Percentiles rank a stretch among this genome's conserved stretches.
phyloP scores from a whole-genome alignment of 2,888 invertebrate genomes.

The Drosophila anomalipes region DNA sequence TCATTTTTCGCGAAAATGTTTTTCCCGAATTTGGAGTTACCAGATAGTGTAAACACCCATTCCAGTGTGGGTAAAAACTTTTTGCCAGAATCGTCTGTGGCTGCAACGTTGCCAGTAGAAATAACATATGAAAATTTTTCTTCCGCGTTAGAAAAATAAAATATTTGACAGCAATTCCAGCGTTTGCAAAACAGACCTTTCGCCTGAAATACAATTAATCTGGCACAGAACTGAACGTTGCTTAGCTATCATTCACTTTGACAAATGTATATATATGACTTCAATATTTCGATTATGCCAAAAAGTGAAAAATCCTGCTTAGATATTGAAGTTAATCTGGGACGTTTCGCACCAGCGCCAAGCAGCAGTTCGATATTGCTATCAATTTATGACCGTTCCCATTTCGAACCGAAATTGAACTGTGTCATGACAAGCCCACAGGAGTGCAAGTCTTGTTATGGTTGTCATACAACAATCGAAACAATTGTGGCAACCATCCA shows the following conservation, averaged over 20 bases:
- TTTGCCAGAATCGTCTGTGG: too few species aligned
- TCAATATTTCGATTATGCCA: not conserved
- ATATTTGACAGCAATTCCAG: too few species aligned
- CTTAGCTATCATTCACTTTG: not conserved
- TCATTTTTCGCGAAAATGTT: not conserved
- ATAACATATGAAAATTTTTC: not conserved
- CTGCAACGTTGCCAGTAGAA: not conserved
- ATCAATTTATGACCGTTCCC: conserved; percentile 32
- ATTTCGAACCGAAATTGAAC: conserved; percentile 65
- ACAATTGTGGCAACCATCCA: conserved; percentile 56
- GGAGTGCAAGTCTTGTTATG: conserved; percentile 43
- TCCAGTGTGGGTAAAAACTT: too few species aligned
- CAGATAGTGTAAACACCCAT: too few species aligned
- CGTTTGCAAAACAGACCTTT: too few species aligned
- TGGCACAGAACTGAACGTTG: not conserved
- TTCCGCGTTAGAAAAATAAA: not conserved
- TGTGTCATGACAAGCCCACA: conserved; percentile 68
- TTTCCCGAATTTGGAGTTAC: too few species aligned
- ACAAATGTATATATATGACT: not conserved
- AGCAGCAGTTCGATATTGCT: conserved; percentile 14
- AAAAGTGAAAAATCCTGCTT: not conserved
- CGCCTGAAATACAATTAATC: not conserved
- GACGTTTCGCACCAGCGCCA: not conserved
- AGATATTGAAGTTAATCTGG: not conserved
- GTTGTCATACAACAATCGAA: conserved; percentile 46